Evolutionary conservation across 2,888 invertebrate genomes (phyloP).

Genomic region (Macrosoma leucophasiata): DNA sequence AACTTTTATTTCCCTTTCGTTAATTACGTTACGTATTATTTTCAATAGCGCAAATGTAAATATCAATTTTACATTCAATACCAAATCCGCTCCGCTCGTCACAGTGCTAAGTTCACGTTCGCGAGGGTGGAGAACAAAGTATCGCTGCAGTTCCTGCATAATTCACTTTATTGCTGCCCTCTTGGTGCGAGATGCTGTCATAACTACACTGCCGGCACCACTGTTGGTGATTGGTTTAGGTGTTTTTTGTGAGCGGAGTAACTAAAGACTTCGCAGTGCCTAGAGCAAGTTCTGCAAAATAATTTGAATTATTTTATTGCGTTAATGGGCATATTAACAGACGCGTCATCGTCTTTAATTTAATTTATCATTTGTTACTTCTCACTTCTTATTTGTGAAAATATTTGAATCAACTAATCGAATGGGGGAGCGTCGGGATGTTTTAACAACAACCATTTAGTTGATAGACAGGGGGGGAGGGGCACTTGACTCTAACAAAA

Average conservation of each 20-base stretch:
- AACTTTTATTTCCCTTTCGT: no score
- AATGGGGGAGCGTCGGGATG: no score
- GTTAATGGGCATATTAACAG: not conserved
- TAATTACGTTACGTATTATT: no score
- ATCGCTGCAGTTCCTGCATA: slow-evolving; percentile 69
- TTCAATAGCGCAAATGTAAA: no score
- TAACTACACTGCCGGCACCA: slow-evolving; percentile 38
- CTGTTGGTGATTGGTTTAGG: not conserved
- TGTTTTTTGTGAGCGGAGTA: not conserved
- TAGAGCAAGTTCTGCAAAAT: not conserved
- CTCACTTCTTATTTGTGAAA: no score
- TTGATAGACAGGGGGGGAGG: no score
- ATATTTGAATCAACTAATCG: no score
- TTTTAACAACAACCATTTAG: no score
- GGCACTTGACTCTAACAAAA: no score
- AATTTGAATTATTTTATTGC: slow-evolving; percentile 1
- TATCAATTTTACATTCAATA: no score
- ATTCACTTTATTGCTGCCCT: slow-evolving; percentile 63
- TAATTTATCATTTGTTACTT: no score
- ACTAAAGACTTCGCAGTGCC: not conserved
- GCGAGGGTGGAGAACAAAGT: slow-evolving; percentile 53
- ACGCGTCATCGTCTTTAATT: no score
- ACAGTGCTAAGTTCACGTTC: slow-evolving; percentile 9
- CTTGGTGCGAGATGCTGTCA: slow-evolving; percentile 41
- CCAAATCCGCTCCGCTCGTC: slow-evolving; percentile 27